Conservation (phyloP, 2,797 vertebrate genomes). For the Chloroceryle amazona region DNA sequence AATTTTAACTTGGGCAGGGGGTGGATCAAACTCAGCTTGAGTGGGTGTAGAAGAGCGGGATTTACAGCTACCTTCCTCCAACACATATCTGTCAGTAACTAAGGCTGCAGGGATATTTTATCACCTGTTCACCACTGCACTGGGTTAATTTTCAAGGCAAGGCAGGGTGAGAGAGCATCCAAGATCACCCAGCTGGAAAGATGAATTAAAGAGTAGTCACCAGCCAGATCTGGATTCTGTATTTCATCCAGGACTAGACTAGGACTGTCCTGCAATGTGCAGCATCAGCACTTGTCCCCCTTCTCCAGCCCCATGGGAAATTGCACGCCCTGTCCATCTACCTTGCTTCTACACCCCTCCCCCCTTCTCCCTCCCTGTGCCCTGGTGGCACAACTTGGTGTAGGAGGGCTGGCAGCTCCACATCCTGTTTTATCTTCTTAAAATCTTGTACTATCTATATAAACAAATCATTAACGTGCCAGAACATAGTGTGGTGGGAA, state of each 20-base stretch:
- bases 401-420: background rate
- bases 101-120: background rate
- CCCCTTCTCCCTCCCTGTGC: background rate
- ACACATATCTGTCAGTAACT: background rate
- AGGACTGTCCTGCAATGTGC: background rate
- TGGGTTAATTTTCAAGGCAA: background rate
- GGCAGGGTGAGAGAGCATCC: background rate
- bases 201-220: background rate
- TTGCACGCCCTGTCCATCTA: rapidly evolving
- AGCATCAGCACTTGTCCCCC: background rate
- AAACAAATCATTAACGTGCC: background rate
- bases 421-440: background rate
- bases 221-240: background rate
- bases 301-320: background rate
- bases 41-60: background rate
- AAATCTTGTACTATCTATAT: background rate
- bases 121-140: background rate
- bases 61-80: background rate
- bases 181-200: background rate
- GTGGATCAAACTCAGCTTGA: background rate
- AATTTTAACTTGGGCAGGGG: background rate
- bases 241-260: background rate
- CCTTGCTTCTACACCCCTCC: background rate
- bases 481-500: background rate
- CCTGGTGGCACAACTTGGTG: background rate